Evolutionary conservation across 2,113 vertebrate genomes (phyloP).

Genomic region (Falco punctatus): DNA sequence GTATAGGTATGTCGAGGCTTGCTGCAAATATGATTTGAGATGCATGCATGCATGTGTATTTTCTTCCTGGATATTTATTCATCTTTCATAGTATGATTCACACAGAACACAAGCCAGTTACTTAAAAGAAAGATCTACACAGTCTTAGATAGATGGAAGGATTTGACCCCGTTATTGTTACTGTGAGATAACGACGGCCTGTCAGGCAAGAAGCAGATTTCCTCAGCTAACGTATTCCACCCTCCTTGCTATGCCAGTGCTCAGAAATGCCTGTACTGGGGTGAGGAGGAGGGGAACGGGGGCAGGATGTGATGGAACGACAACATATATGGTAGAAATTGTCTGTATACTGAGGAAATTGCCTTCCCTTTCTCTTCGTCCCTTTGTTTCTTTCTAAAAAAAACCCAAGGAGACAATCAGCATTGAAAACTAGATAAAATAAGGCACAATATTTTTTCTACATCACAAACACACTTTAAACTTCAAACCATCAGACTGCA

Average conservation of each 20-base stretch:
- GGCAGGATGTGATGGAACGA: no score
- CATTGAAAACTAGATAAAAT: background rate
- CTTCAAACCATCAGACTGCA: background rate
- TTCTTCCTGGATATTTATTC: constrained; percentile 17
- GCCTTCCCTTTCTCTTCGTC: background rate
- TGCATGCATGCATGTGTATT: background rate
- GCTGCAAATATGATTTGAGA: constrained; percentile 27
- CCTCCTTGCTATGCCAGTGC: background rate
- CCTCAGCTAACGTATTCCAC: background rate
- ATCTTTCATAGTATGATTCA: background rate
- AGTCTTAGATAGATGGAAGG: background rate
- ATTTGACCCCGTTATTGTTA: background rate
- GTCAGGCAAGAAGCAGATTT: background rate
- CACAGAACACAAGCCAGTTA: background rate
- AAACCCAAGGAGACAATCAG: background rate
- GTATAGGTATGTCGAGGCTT: constrained; percentile 17
- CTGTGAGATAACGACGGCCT: background rate
- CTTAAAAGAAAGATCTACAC: background rate
- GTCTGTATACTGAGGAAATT: background rate
- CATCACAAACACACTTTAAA: background rate
- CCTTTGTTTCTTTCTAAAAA: background rate
- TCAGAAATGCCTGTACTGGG: background rate
- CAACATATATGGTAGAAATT: background rate
- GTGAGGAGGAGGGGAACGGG: background rate
- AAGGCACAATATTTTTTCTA: background rate